Base-by-base conservation (phyloP, 2,888 invertebrate species). In the Lobophora halterata region DNA sequence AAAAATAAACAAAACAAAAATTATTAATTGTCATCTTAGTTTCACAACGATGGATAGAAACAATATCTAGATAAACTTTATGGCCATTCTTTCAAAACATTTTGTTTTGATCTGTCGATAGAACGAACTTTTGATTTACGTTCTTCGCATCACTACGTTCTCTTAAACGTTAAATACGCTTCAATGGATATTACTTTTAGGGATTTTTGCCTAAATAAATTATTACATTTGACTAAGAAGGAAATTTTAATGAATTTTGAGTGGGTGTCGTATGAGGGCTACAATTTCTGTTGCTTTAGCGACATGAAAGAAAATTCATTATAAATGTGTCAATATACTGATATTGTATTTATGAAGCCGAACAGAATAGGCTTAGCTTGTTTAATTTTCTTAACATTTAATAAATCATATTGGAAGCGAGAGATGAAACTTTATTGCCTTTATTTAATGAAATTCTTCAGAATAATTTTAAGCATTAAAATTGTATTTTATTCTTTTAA, bases 151-250 rank as follows among this genome's bases (percentile, higher is more conserved):
- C 57, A 51, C 58, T 66, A 62, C 70, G 61, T 64, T 57, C 63
- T 58, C 58, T 68, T 69, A 55, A 71, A 65, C 62, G 69, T 77
- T 72, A 76, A 78, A 79, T 75, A 79, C 76, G 79, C 82, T 65
- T 79, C 77, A 80, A 79, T 80, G 79, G 70, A 79, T 82, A 82
- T 81, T 82, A 79, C 85, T 79, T 85, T 82, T 67, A 68, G 69
- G 79, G 79, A 80, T 83, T 85, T 86, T 82, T 83, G 69, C 75
- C 71, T 85, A 79, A 83, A 87, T 86, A 83, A 85, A 81, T 85
- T 76, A 87, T 86, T 69, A 75, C 72, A 68, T 83, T 81, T 79
- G 78, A 76, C 70, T 81, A 79, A 79, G 81, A 78, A n/a, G 77
- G 71, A 73, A 62, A 72, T 74, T 80, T 79, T 81, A 86, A 86